Conservation (phyloP, 2,797 vertebrate genomes). For the Pogonophryne albipinna region DNA sequence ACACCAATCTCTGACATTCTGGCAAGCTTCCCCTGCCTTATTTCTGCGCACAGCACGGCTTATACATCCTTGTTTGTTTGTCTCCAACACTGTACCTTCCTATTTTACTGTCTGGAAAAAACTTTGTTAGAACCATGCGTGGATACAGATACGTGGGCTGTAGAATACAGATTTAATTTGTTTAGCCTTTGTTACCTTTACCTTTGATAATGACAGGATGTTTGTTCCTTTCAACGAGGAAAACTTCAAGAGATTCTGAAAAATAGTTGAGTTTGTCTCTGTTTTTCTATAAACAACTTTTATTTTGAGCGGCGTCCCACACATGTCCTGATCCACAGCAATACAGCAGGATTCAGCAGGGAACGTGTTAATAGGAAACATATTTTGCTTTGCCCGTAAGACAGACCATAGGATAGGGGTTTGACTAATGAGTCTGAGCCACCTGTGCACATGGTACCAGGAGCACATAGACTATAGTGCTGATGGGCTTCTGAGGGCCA, state of each 20-base stretch:
- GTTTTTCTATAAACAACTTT: neutral
- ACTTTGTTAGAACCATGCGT: neutral
- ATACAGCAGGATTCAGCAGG: slow-evolving; percentile 31
- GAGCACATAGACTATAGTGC: slow-evolving; percentile 31
- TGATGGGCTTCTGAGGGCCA: slow-evolving; percentile 55
- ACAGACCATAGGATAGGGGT: slow-evolving; percentile 36
- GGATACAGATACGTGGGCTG: neutral
- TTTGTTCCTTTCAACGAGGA: neutral
- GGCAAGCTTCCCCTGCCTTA: slow-evolving; percentile 19
- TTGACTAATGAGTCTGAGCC: slow-evolving; percentile 68
- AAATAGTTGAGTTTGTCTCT: neutral
- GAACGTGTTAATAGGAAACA: slow-evolving; percentile 60
- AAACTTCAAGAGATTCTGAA: slow-evolving; percentile 13
- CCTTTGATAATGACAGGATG: slow-evolving; percentile 17
- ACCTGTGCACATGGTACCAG: slow-evolving; percentile 62
- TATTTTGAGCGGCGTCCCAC: slow-evolving; percentile 46
- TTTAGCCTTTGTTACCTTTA: slow-evolving; percentile 10
- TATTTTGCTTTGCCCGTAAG: slow-evolving; percentile 41
- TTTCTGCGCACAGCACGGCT: slow-evolving; percentile 29
- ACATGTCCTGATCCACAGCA: slow-evolving; percentile 34
- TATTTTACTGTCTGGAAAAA: slow-evolving; percentile 55
- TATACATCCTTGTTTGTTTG: slow-evolving; percentile 45
- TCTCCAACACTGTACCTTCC: slow-evolving; percentile 11
- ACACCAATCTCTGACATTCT: slow-evolving; percentile 51
- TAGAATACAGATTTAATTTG: slow-evolving; percentile 19